Evolutionary conservation across 1,140 invertebrate species (phyloP).

Genomic region (Maniola jurtina): DNA sequence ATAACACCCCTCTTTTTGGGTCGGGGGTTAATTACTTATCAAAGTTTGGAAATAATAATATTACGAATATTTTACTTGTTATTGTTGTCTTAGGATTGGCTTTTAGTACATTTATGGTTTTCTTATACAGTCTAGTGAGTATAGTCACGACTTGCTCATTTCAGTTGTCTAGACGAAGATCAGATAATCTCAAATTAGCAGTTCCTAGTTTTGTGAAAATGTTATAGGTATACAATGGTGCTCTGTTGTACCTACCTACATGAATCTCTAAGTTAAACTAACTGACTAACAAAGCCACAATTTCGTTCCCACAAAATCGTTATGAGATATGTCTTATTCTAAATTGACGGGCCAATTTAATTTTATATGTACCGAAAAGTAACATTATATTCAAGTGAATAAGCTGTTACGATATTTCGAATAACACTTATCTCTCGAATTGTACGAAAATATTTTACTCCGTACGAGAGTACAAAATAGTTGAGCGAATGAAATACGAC

Average conservation of each 20-base stretch:
- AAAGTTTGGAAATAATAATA: background rate
- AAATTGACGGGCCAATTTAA: too few species aligned
- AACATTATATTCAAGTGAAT: too few species aligned
- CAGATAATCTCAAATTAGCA: background rate
- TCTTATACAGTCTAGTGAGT: background rate
- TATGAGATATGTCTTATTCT: too few species aligned
- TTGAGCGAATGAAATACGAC: conserved; percentile 12
- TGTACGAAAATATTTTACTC: background rate
- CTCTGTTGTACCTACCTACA: too few species aligned
- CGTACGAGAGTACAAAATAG: background rate
- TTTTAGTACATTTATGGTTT: conserved; percentile 10
- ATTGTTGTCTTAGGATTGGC: conserved; percentile 1
- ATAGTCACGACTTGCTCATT: background rate
- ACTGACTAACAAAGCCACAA: too few species aligned
- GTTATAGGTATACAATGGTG: background rate
- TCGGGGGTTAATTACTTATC: too few species aligned
- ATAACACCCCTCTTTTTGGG: too few species aligned
- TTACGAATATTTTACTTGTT: background rate
- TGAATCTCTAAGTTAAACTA: too few species aligned
- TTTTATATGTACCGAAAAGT: too few species aligned
- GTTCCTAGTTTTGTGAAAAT: background rate
- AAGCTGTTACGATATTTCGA: background rate
- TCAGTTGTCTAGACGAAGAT: background rate
- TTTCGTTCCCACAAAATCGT: too few species aligned
- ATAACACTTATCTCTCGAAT: background rate